A percentile compares a stretch with the other conserved stretches of the same genome.
phyloP scores from a whole-genome alignment of 2,888 invertebrate genomes.

The Yponomeuta evonymella region DNA sequence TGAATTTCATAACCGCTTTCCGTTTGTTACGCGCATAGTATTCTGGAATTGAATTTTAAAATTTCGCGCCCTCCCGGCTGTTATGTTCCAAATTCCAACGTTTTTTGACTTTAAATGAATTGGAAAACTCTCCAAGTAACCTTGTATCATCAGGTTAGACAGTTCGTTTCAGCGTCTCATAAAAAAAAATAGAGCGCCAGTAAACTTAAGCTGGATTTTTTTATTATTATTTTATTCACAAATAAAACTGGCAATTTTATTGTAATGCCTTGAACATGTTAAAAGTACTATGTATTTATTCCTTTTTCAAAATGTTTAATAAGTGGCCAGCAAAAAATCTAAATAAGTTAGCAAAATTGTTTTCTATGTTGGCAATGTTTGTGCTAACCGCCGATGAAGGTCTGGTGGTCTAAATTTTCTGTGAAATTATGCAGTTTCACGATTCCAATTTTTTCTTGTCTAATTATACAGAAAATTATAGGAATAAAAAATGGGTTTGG shows the following conservation, averaged over 20 bases:
- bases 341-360: not conserved
- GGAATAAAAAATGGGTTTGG: not conserved
- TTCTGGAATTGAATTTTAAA: conserved; percentile 20
- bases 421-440: no score
- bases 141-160: conserved; percentile 14
- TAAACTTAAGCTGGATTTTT: not conserved
- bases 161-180: not conserved
- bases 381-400: no score
- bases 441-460: no score
- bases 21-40: conserved; percentile 24
- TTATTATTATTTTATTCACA: not conserved
- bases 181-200: not conserved
- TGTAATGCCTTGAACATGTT: no score
- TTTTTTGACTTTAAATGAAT: conserved; percentile 43
- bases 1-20: conserved; percentile 33
- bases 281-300: not conserved
- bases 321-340: not conserved
- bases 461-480: no score
- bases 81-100: conserved; percentile 27
- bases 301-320: not conserved
- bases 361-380: no score
- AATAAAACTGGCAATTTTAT: not conserved
- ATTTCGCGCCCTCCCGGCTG: conserved; percentile 19
- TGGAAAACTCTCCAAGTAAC: conserved; percentile 37
- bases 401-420: no score